Evolutionary conservation across 2,113 vertebrate species (phyloP), one percentile per base, ranked within the genome.

Genomic region (Accipiter virgatus): DNA sequence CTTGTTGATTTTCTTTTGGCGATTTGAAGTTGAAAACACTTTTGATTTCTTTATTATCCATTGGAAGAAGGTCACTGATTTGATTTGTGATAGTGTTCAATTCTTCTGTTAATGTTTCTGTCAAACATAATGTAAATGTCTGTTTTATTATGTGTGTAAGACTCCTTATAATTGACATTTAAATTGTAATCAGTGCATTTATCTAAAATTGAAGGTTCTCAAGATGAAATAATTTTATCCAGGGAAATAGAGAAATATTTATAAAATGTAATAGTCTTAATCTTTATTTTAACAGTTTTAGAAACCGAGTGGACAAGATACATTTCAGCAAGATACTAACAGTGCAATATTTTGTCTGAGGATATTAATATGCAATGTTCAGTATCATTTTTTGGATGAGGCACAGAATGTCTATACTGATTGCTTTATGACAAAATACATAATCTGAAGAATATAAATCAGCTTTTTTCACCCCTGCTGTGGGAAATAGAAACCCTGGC

Each of bases 11-110:
- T 97, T 95, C 73, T 88, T 96, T 63, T 67, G 95, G 32, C 59
- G 58, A 80, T 94, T 96, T 95, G 58, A 91, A 58, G 42, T 42
- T 97, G 88, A 96, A 96, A 97, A 31, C 59, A 56, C 40, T 92
- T 97, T 77, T 97, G 86, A 97, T 96, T 96, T 96, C 71, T 91
- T 90, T 92, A 95, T 97, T 91, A 86, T 47, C 67, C 38, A 32
- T 43, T 88, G 45, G 20, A 73, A 45, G 79, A 90, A 95, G 90
- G 93, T 97, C 92, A 95, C 63, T 91, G 90, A 96, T 95, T 97
- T 86, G 79, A 96, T 97, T 96, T 96, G 86, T 81, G 68, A 63
- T 83, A 78, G 9, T 40, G 50, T 77, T 95, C 78, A 81, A 50
- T 83, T 93, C 81, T 91, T 75, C 85, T 53, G 21, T 79, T 93